These are phyloP conservation scores for Paracanthobrama guichenoti DNA, from an alignment of 2,113 vertebrate genomes.

Conservation along the genomic window DNA sequence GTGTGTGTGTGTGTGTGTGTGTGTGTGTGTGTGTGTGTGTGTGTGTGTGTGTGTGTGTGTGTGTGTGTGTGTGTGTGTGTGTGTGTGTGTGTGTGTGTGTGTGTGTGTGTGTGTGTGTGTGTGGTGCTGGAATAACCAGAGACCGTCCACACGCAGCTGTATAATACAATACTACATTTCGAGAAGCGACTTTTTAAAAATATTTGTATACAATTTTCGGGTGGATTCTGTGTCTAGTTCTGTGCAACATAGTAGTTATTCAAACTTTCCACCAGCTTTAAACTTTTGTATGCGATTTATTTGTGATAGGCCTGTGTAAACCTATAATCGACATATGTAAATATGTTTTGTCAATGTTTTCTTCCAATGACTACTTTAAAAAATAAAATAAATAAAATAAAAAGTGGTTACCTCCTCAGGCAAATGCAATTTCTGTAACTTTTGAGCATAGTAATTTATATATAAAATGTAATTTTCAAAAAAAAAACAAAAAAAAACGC, in stretches of 20 bases:
- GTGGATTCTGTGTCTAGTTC: not conserved
- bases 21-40: no score
- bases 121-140: conserved; percentile 8
- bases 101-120: conserved; percentile 6
- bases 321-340: not conserved
- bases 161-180: no score
- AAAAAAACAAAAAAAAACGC: not conserved
- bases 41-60: no score
- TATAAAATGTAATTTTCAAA: no score
- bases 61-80: no score
- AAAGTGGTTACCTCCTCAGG: not conserved
- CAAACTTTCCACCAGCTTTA: not conserved
- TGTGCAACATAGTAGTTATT: not conserved
- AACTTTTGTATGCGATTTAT: not conserved
- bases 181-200: no score
- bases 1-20: no score
- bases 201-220: no score
- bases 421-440: not conserved
- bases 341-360: not conserved
- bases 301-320: no score
- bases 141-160: not conserved
- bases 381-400: no score
- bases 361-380: not conserved
- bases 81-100: no score
- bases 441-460: not conserved